Evolutionary conservation across 2,797 vertebrate species (phyloP).

Genomic region (Mico argentatus): DNA sequence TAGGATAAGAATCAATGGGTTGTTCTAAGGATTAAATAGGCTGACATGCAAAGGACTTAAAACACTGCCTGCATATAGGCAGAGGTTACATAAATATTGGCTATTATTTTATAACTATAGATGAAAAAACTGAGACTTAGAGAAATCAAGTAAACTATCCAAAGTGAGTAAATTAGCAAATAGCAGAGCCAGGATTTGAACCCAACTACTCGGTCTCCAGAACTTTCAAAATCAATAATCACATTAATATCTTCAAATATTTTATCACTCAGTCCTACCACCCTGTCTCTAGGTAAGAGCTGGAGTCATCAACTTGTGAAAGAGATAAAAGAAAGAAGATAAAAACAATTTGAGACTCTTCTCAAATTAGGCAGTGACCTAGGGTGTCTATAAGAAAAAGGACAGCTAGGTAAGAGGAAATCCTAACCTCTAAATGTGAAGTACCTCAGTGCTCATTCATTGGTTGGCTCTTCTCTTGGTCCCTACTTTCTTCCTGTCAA

Average conservation of each 20-base stretch:
- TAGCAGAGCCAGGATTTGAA: neutral
- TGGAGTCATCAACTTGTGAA: neutral
- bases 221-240: neutral
- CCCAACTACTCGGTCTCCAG: neutral
- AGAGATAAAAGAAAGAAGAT: neutral
- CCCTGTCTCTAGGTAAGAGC: neutral
- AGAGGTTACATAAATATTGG: neutral
- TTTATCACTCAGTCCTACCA: neutral
- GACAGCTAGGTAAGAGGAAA: neutral
- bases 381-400: neutral
- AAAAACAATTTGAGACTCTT: conserved; percentile 10
- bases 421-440: neutral
- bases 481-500: neutral
- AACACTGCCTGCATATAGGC: neutral
- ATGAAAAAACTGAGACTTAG: neutral
- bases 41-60: neutral
- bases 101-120: conserved; percentile 20
- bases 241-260: neutral
- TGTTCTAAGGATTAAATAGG: conserved; percentile 30
- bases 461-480: neutral
- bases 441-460: neutral
- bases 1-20: neutral
- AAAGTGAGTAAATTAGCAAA: neutral
- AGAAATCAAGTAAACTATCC: conserved; percentile 23
- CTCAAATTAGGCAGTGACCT: neutral